Conservation (phyloP, 2,797 vertebrate species). For the Columba guinea region DNA sequence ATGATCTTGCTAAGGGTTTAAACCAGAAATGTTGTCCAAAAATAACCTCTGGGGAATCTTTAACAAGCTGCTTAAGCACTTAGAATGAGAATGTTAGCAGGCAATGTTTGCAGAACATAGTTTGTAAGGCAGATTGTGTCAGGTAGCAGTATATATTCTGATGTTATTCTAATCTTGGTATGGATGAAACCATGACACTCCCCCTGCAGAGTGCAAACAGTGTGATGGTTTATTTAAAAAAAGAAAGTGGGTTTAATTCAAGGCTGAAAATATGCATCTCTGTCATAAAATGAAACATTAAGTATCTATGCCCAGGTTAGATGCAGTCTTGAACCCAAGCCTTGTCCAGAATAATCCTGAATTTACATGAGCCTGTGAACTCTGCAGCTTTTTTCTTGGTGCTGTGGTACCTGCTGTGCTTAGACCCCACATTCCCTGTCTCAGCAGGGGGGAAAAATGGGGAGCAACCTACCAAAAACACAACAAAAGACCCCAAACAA, state of each 20-base stretch:
- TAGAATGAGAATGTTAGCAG: neutral
- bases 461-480: neutral
- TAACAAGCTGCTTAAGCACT: neutral
- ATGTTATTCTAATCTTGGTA: neutral
- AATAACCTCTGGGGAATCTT: neutral
- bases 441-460: accelerated
- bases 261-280: neutral
- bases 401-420: neutral
- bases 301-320: neutral
- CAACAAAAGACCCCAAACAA: neutral
- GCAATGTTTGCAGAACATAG: neutral
- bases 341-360: neutral
- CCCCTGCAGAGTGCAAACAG: neutral
- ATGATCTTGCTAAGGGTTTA: neutral
- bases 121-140: neutral
- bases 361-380: neutral
- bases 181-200: neutral
- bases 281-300: neutral
- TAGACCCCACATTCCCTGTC: accelerated
- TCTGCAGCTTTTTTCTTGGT: neutral
- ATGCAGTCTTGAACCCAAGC: neutral
- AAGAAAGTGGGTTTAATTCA: neutral
- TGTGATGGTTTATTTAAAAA: neutral
- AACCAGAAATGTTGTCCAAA: neutral
- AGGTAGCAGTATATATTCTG: neutral